Percentiles rank a stretch among this genome's conserved stretches.
Evolutionary conservation across 2,888 invertebrate species (phyloP).

Genomic region (Listrodromus nycthemerus): DNA sequence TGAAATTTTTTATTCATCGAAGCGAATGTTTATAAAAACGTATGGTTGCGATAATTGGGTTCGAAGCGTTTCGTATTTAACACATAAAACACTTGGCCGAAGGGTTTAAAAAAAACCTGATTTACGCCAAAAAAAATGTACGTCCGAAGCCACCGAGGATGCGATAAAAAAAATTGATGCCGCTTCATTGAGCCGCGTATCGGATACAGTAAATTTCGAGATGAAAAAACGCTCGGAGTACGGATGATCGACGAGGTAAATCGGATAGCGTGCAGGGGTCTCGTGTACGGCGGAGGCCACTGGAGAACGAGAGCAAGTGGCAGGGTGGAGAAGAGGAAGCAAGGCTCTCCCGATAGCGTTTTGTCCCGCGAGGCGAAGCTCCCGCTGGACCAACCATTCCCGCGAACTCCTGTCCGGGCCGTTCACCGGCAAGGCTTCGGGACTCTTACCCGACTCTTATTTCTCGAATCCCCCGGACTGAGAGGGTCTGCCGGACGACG

Average conservation of each 20-base stretch:
- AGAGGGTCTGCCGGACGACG: conserved; percentile 59
- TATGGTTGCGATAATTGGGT: too few relatives aligned
- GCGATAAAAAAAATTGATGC: background rate
- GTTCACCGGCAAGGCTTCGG: conserved; percentile 39
- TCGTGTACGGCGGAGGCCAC: conserved; percentile 37
- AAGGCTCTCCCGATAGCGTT: conserved; percentile 65
- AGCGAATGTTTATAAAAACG: too few relatives aligned
- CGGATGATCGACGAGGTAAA: conserved; percentile 57
- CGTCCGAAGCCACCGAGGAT: background rate
- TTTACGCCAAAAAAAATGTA: too few relatives aligned
- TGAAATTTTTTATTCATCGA: too few relatives aligned
- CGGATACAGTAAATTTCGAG: conserved; percentile 32
- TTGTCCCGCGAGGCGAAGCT: conserved; percentile 48
- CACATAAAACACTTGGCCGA: too few relatives aligned
- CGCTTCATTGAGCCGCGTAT: background rate
- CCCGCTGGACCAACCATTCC: conserved; percentile 43
- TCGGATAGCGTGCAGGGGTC: conserved; percentile 60
- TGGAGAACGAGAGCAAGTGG: conserved; percentile 52
- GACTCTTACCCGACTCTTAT: conserved; percentile 62
- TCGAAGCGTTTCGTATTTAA: too few relatives aligned
- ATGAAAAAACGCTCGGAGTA: conserved; percentile 41
- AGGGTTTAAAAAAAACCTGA: too few relatives aligned
- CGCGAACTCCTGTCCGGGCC: conserved; percentile 29
- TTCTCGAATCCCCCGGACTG: conserved; percentile 58
- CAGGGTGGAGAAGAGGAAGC: conserved; percentile 36